Evolutionary conservation across 2,113 vertebrate genomes (phyloP).

Genomic region (Alethe castanea): DNA sequence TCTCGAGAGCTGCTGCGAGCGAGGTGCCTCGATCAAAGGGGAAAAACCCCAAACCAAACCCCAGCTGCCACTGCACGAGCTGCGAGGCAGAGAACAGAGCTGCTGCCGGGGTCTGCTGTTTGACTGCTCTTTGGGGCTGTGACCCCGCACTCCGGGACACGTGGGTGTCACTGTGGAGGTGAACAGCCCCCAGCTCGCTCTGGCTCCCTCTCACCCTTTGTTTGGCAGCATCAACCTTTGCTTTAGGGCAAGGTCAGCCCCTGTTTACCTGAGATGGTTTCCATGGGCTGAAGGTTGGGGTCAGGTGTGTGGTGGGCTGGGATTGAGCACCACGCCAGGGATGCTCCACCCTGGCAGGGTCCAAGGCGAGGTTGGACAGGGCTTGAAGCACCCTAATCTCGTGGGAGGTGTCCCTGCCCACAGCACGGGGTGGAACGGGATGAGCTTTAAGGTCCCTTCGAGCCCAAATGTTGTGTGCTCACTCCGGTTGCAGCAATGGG

Average conservation of each 20-base stretch:
- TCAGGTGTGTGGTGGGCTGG: accelerated
- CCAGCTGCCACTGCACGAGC: background rate
- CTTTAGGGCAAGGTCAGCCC: background rate
- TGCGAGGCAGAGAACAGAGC: background rate
- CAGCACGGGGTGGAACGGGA: background rate
- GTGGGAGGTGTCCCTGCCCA: background rate
- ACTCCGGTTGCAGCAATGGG: background rate
- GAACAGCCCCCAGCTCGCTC: background rate
- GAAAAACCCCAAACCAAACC: background rate
- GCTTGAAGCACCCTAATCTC: background rate
- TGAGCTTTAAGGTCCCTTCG: background rate
- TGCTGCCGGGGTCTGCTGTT: background rate
- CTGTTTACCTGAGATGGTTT: background rate
- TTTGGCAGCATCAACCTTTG: background rate
- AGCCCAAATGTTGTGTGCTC: accelerated
- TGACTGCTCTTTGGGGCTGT: background rate
- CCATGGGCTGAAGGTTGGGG: background rate
- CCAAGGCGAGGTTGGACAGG: background rate
- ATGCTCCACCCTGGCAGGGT: background rate
- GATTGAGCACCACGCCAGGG: background rate
- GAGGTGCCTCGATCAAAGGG: background rate
- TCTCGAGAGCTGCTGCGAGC: background rate
- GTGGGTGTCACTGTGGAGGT: background rate
- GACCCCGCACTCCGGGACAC: accelerated
- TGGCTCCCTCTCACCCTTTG: background rate